Evolutionary conservation across 1,140 invertebrate genomes (phyloP), one percentile per base, ranked within the genome.

Genomic region (Ectropis grisescens): DNA sequence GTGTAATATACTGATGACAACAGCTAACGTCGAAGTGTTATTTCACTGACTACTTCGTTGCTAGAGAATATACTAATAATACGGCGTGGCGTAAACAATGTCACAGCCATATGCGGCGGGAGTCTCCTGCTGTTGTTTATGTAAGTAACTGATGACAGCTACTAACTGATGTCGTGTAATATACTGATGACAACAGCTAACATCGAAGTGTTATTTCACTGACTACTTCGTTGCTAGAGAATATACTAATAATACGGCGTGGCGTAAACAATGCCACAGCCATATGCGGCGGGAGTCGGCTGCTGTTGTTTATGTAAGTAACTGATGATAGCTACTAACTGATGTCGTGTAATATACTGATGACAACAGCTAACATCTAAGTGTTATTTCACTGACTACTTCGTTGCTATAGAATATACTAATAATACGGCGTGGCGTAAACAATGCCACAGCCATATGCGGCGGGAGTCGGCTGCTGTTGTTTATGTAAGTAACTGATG

Each of bases 221-320:
- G 84, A 98, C 98, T 7, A 99, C 98, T 1, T 94, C 97, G 33
- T 99, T 99, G n/a, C n/a, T 65, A 97, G 95, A 0, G 89, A 99
- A 13, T 99, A 92, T 69, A 96, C 99, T 70, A 94, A 92, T 64
- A 97, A 97, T 11, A 90, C 90, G 42, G 93, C 93, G 19, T 90
- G 94, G 58, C 87, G 93, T 67, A 87, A 90, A 66, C 85, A 84
- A 42, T 82, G 87, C 43, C 79, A 87, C 35, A 69, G 83, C 1
- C 67, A 86, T 48, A 88, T 93, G 0, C 81, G 97, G 33, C 90
- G 95, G 62, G 97, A 99, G 83, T 67, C 99, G 22, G 94, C 94
- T 1, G 95, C 95, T 19, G 89, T 98, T 31, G 90, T 96, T 50
- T 99, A 99, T 85, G 93, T 94, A 82, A 87, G 88, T 87, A 9